Conservation (phyloP, 2,888 invertebrate species). For the Mesoligia furuncula region DNA sequence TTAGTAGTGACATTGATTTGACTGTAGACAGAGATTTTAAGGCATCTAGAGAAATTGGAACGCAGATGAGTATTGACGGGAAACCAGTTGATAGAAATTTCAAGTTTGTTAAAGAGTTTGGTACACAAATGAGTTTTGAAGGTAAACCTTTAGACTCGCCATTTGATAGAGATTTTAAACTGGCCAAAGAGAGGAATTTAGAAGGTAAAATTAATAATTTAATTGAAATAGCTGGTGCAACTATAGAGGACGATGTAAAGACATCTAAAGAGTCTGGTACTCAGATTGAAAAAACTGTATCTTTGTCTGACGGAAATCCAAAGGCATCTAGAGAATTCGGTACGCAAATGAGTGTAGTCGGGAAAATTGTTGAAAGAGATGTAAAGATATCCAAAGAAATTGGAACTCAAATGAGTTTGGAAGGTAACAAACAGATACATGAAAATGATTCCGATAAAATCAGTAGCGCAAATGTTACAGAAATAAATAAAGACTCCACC, state of each 20-base stretch:
- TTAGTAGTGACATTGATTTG: slow-evolving; percentile 47
- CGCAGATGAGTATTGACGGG: slow-evolving; percentile 39
- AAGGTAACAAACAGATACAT: background rate
- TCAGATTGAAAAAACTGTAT: slow-evolving; percentile 7
- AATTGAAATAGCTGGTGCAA: background rate
- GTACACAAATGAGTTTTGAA: slow-evolving; percentile 44
- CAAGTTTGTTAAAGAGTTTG: slow-evolving; percentile 36
- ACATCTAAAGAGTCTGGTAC: slow-evolving; percentile 18
- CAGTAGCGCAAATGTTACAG: slow-evolving; percentile 8
- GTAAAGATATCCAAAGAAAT: slow-evolving; percentile 23
- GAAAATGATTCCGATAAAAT: slow-evolving; percentile 1
- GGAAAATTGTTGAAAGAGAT: slow-evolving; percentile 24
- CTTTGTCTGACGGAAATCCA: background rate
- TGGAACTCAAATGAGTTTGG: slow-evolving; percentile 48
- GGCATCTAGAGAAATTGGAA: slow-evolving; percentile 24
- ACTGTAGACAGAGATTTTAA: slow-evolving; percentile 16
- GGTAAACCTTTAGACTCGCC: slow-evolving; percentile 22
- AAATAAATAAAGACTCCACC: background rate
- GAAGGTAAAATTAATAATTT: background rate
- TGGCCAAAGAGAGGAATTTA: slow-evolving; percentile 14
- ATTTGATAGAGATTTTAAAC: slow-evolving; percentile 36
- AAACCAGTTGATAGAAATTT: slow-evolving; percentile 19
- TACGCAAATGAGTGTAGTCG: slow-evolving; percentile 43
- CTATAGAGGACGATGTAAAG: background rate
- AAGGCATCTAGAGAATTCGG: slow-evolving; percentile 27